phyloP scores from a whole-genome alignment of 1,140 invertebrate species.

The Magallana ariakensis region DNA sequence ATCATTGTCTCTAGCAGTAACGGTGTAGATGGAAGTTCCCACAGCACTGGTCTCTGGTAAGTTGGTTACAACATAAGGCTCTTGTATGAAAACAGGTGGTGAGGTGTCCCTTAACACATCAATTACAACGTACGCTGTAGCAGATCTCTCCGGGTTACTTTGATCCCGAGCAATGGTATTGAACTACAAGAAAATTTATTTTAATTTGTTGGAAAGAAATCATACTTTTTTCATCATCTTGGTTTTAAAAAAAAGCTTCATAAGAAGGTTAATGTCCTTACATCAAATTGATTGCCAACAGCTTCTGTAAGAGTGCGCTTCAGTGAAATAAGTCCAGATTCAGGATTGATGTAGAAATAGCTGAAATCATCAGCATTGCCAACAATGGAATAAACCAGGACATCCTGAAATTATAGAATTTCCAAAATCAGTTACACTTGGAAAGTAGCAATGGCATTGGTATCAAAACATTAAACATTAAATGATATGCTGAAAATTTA shows the following conservation, averaged over 20 bases:
- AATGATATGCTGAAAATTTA: neutral
- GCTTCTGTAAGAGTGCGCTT: conserved; percentile 57
- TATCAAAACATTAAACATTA: neutral
- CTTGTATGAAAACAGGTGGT: conserved; percentile 56
- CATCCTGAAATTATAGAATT: conserved; percentile 39
- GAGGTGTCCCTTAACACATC: conserved; percentile 56
- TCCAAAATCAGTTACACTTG: no score
- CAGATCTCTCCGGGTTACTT: conserved; percentile 43
- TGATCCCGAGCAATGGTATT: conserved; percentile 22
- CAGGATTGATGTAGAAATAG: conserved; percentile 91
- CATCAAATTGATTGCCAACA: conserved; percentile 56
- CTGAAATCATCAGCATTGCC: conserved; percentile 43
- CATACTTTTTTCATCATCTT: neutral
- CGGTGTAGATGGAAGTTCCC: conserved; percentile 48
- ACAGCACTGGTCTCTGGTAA: conserved; percentile 28
- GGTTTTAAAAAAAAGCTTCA: neutral
- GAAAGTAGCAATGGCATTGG: neutral
- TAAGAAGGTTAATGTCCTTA: neutral
- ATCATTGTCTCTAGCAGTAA: conserved; percentile 59
- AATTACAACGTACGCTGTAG: conserved; percentile 50
- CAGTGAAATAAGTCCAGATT: conserved; percentile 89
- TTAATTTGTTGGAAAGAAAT: neutral
- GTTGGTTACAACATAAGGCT: conserved; percentile 33
- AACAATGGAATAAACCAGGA: conserved; percentile 32
- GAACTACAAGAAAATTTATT: conserved; percentile 40